Evolutionary conservation across 2,113 vertebrate genomes (phyloP).

Genomic region (Lepus timidus): DNA sequence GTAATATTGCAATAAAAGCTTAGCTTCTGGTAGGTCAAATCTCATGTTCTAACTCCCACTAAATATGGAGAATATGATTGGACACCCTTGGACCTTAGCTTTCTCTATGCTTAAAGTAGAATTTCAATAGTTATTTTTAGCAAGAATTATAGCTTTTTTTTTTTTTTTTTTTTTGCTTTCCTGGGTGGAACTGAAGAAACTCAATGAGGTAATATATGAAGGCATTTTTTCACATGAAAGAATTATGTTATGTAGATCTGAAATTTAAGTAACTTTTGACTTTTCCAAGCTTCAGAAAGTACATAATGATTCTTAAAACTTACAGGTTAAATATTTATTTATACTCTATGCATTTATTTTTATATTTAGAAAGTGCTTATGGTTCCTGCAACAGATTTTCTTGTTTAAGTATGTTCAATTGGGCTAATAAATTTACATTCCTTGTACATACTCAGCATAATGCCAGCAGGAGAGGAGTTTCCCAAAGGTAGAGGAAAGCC

Average conservation of each 20-base stretch:
- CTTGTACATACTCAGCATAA: neutral
- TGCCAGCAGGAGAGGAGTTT: neutral
- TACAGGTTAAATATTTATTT: neutral
- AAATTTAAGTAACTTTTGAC: constrained; percentile 37
- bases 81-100: neutral
- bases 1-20: constrained; percentile 14
- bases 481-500: neutral
- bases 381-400: constrained; percentile 23
- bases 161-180: neutral
- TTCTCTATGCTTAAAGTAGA: neutral
- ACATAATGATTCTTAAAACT: neutral
- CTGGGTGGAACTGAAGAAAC: neutral
- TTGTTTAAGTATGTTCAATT: neutral
- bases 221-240: constrained; percentile 37
- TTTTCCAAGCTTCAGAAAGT: constrained; percentile 25
- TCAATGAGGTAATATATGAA: neutral
- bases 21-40: constrained; percentile 3
- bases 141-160: neutral
- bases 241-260: neutral
- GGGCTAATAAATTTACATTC: neutral
- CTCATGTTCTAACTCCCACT: neutral
- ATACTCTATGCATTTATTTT: neutral
- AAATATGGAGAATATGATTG: neutral
- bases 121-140: neutral
- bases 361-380: neutral